These are phyloP conservation scores for Gari tellinella DNA, from an alignment of 2,888 invertebrate species.

Conservation along the genomic window DNA sequence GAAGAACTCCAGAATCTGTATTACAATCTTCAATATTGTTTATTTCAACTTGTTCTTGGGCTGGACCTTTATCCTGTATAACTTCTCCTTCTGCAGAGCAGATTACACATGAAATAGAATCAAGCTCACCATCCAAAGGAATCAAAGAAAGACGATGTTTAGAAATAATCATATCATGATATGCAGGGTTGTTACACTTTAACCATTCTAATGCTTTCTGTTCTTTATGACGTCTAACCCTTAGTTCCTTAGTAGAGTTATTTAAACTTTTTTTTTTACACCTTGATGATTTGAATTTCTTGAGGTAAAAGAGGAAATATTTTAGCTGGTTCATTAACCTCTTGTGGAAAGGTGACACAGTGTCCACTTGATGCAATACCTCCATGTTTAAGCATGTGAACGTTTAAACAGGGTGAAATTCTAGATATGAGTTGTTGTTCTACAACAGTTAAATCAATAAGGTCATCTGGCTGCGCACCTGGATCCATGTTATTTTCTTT, in stretches of 20 bases:
- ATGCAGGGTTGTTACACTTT: constrained; percentile 12
- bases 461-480: too few species aligned
- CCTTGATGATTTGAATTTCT: constrained; percentile 39
- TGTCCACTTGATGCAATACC: constrained; percentile 35
- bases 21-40: constrained; percentile 14
- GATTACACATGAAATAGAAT: not conserved
- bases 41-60: constrained; percentile 31
- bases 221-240: constrained; percentile 30
- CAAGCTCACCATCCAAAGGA: constrained; percentile 34
- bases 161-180: constrained; percentile 33
- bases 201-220: constrained; percentile 43
- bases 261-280: constrained; percentile 37
- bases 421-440: constrained; percentile 46
- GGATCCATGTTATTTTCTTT: too few species aligned
- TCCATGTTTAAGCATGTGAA: constrained; percentile 48
- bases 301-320: constrained; percentile 30
- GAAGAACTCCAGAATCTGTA: constrained; percentile 33
- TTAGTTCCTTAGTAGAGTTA: constrained; percentile 46
- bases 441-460: too few species aligned
- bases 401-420: constrained; percentile 22
- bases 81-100: not conserved
- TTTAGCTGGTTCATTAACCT: constrained; percentile 45
- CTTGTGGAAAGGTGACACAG: constrained; percentile 54
- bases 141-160: constrained; percentile 26
- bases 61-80: constrained; percentile 28